These are phyloP conservation scores for Phymatocera aterrima DNA, from an alignment of 2,888 invertebrate species.

Conservation along the genomic window DNA sequence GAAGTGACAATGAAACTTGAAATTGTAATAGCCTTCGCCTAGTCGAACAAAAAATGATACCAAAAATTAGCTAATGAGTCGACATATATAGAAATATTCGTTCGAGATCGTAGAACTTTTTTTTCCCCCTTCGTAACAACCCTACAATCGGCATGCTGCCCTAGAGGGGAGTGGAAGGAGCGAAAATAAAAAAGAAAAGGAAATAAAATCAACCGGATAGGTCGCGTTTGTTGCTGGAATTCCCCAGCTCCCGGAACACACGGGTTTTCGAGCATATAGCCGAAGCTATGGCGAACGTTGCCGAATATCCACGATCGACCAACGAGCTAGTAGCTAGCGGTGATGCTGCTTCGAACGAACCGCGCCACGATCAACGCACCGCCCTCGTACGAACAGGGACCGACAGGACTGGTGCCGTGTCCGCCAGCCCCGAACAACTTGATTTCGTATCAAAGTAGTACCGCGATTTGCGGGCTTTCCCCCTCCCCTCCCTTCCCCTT, in stretches of 20 bases:
- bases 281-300: slow-evolving; percentile 18
- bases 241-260: slow-evolving; percentile 54
- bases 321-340: slow-evolving; percentile 46
- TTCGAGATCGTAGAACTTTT: slow-evolving; percentile 16
- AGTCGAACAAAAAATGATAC: neutral
- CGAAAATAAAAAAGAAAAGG: slow-evolving; percentile 34
- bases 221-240: slow-evolving; percentile 13
- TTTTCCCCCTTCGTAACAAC: slow-evolving; percentile 29
- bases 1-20: neutral
- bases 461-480: slow-evolving; percentile 24
- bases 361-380: slow-evolving; percentile 46
- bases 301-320: slow-evolving; percentile 42
- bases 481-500: too few species aligned
- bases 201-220: slow-evolving; percentile 44
- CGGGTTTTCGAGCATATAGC: slow-evolving; percentile 42
- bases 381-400: slow-evolving; percentile 46
- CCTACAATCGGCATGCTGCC: slow-evolving; percentile 46
- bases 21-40: neutral
- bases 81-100: neutral
- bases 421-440: slow-evolving; percentile 33
- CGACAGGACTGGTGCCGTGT: slow-evolving; percentile 43
- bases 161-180: slow-evolving; percentile 45
- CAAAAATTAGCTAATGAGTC: slow-evolving; percentile 5
- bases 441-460: slow-evolving; percentile 36
- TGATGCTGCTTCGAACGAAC: slow-evolving; percentile 45